phyloP scores from a whole-genome alignment of 2,113 vertebrate species.

The Rhegmatorhina hoffmannsi region DNA sequence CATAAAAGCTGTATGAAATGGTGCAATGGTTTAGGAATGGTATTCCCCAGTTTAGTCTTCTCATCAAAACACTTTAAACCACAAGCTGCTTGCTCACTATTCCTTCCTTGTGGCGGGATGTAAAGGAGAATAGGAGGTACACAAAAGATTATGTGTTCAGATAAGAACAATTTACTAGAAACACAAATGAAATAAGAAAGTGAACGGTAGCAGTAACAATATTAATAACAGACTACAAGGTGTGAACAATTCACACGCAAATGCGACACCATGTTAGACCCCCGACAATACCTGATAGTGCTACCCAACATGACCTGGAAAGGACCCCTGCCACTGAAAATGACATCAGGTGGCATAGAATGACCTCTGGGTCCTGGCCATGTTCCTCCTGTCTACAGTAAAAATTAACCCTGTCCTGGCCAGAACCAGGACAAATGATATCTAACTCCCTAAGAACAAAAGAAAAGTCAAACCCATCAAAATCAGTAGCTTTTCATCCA shows the following conservation, averaged over 20 bases:
- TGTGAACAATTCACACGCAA: not conserved
- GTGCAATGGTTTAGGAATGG: not conserved
- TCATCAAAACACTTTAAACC: not conserved
- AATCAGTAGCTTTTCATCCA: not conserved
- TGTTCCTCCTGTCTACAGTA: not conserved
- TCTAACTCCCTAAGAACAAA: not conserved
- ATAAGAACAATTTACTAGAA: not conserved
- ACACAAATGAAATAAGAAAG: not conserved
- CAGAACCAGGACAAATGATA: not conserved
- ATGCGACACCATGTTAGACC: not conserved
- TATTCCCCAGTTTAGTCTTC: not conserved
- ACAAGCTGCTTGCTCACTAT: rapidly evolving
- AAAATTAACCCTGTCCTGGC: not conserved
- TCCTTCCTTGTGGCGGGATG: not conserved
- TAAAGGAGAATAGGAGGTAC: not conserved
- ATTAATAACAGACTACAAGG: not conserved
- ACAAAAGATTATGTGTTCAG: not conserved
- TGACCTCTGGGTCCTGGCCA: not conserved
- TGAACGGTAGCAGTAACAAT: not conserved
- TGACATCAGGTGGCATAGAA: not conserved
- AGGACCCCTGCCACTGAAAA: not conserved
- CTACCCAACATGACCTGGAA: not conserved
- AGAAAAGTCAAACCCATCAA: not conserved
- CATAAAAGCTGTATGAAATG: not conserved
- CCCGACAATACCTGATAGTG: no score